Evolutionary conservation across 2,113 vertebrate genomes (phyloP).

Genomic region (Pongo abelii): DNA sequence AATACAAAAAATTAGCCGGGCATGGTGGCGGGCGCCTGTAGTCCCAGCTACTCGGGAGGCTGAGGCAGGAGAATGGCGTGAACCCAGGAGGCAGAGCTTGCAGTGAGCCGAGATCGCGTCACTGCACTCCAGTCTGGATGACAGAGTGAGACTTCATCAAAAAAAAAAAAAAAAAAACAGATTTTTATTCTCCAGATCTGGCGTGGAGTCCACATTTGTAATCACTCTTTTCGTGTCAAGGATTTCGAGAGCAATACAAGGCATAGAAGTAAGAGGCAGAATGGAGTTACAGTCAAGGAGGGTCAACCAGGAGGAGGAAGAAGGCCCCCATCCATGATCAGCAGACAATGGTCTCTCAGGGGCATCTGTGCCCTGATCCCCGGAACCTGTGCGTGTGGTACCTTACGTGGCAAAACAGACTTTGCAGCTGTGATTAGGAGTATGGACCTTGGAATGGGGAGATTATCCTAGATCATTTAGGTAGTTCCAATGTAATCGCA

Average conservation of each 20-base stretch:
- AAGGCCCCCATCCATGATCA: not conserved
- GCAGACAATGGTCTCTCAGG: too few relatives aligned
- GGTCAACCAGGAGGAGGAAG: not conserved
- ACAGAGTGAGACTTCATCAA: too few relatives aligned
- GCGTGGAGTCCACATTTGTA: not conserved
- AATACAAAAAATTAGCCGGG: too few relatives aligned
- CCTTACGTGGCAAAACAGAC: not conserved
- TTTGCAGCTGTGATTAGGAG: not conserved
- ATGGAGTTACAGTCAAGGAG: not conserved
- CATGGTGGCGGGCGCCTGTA: too few relatives aligned
- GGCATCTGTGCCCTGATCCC: not conserved
- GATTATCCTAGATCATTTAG: not conserved
- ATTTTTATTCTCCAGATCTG: not conserved
- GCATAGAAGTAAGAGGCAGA: not conserved
- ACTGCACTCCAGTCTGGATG: too few relatives aligned
- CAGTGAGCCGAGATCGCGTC: too few relatives aligned
- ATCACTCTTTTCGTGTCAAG: not conserved
- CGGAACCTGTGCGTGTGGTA: not conserved
- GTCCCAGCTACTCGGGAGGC: too few relatives aligned
- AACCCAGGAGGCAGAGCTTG: too few relatives aligned
- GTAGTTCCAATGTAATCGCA: not conserved
- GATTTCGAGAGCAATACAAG: not conserved
- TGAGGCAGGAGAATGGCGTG: too few relatives aligned
- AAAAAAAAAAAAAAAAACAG: not conserved
- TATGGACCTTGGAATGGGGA: not conserved